phyloP scores from a whole-genome alignment of 2,113 vertebrate species.

The Connochaetes taurinus region DNA sequence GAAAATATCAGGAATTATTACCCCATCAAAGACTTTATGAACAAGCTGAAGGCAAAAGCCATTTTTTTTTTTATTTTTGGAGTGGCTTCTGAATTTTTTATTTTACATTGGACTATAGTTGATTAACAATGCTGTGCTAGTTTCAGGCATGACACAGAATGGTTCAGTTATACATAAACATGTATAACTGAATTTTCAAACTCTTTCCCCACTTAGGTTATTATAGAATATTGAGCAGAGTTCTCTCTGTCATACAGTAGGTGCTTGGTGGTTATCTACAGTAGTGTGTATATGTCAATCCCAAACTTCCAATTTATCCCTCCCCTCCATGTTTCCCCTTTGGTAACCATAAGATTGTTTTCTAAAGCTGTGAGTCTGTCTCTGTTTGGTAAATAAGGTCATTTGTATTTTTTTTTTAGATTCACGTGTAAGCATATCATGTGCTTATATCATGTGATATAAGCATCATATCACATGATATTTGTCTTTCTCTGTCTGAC shows the following conservation, averaged over 20 bases:
- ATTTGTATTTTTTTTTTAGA: neutral
- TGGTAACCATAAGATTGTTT: neutral
- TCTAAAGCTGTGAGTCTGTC: neutral
- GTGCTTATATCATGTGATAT: neutral
- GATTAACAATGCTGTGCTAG: neutral
- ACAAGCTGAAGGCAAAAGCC: neutral
- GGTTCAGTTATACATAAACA: neutral
- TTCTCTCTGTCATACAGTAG: neutral
- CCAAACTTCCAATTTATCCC: neutral
- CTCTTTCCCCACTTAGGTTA: neutral
- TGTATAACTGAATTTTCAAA: neutral
- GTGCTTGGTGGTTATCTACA: neutral
- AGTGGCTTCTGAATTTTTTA: neutral
- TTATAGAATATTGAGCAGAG: neutral
- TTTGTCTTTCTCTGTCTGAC: neutral
- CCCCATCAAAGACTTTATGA: neutral
- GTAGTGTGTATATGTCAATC: neutral
- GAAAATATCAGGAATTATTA: neutral
- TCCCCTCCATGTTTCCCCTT: neutral
- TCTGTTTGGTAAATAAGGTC: neutral
- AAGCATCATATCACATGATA: neutral
- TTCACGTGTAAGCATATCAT: neutral
- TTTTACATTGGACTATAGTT: neutral
- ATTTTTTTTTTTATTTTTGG: neutral
- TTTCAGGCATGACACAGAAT: neutral